A percentile compares a stretch with the other conserved stretches of the same genome.
phyloP scores from a whole-genome alignment of 2,113 vertebrate genomes.

The Eulemur rufifrons region DNA sequence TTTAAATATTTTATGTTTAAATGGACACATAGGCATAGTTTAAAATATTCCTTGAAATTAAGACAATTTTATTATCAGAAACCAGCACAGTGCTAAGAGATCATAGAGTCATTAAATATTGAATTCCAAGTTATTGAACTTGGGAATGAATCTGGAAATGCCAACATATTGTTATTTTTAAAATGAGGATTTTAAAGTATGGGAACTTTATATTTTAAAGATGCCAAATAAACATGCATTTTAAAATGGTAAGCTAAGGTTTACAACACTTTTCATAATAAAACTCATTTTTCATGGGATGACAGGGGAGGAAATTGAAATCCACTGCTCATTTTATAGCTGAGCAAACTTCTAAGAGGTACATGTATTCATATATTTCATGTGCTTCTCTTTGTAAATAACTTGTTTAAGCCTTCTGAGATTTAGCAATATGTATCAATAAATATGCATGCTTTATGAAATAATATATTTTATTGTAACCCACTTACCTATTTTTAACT shows the following conservation, averaged over 20 bases:
- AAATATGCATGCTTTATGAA: background rate
- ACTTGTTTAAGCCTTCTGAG: background rate
- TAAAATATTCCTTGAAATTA: background rate
- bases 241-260: constrained; percentile 39
- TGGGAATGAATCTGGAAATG: background rate
- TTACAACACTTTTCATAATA: constrained; percentile 60
- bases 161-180: background rate
- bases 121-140: background rate
- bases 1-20: constrained; percentile 21
- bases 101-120: background rate
- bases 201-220: constrained; percentile 8
- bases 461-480: background rate
- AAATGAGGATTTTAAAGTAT: constrained; percentile 35
- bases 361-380: constrained; percentile 2
- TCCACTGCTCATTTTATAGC: constrained; percentile 63
- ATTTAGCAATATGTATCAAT: background rate
- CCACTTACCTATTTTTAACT: background rate
- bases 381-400: constrained; percentile 42
- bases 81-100: background rate
- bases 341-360: constrained; percentile 48
- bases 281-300: constrained; percentile 64
- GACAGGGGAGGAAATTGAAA: constrained; percentile 66
- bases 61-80: background rate
- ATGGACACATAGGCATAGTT: background rate
- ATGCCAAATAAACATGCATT: constrained; percentile 34